Evolutionary conservation across 1,140 invertebrate species (phyloP), one percentile per base, ranked within the genome.

Genomic region (Daktulosphaira vitifoliae): DNA sequence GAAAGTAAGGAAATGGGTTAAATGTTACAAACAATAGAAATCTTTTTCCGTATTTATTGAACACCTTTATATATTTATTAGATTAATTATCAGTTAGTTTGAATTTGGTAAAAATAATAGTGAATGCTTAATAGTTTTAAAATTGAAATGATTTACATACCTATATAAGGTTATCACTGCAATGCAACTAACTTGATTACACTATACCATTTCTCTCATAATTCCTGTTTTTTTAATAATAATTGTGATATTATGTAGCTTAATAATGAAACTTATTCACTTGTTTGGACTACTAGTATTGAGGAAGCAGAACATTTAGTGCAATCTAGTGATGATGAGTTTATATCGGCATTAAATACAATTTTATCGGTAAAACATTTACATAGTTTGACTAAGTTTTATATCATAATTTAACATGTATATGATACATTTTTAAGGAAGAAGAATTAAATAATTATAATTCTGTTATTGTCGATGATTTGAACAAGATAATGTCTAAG

Each of bases 221-320:
- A n/a, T n/a, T n/a, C n/a, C n/a, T n/a, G n/a, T 25, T n/a, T 69
- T 66, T 69, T 67, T 71, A 33, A 33, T 33, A 6, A 33, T 33
- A 6, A 33, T 33, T 33, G 11, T 33, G 5, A 66, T 70, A n/a
- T 69, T 65, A 65, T 76, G 66, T 73, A 87, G 78, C 76, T 96
- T 5, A 84, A 82, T 66, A 80, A 85, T 44, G 79, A 79, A 18
- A 74, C 83, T 4, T 92, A 89, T 72, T 96, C 92, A 1, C 76
- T 98, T 2, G 92, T 98, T 0, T 98, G 96, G 96, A 88, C 87
- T 26, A 89, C 88, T 1, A 84, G 85, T 38, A 78, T 80, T 66
- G 75, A 81, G 25, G 79, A 90, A 71, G 90, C 91, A 0, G 85
- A 88, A 71, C 72, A 81, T 49, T 74, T 98, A 7, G 71, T 90